phyloP scores from a whole-genome alignment of 1,140 invertebrate species.

The Triops cancriformis region DNA sequence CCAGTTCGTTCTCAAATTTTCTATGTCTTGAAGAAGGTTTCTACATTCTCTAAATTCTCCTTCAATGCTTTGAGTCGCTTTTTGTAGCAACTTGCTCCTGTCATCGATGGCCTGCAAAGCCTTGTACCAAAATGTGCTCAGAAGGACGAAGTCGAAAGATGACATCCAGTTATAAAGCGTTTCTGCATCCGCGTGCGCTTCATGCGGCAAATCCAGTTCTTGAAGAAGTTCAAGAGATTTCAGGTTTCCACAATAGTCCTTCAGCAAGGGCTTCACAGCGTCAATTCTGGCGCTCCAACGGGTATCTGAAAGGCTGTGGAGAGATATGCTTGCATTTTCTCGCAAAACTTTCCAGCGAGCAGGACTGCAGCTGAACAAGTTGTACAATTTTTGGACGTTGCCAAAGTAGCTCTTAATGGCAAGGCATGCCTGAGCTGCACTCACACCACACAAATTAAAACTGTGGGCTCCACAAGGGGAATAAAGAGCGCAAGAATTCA shows the following conservation, averaged over 20 bases:
- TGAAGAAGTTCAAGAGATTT: not conserved
- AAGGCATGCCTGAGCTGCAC: conserved; percentile 26
- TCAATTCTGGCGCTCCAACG: conserved; percentile 18
- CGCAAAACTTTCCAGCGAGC: no score
- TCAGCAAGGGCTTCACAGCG: no score
- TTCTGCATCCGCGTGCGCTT: conserved; percentile 20
- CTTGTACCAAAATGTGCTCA: conserved; percentile 17
- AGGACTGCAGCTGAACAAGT: conserved; percentile 23
- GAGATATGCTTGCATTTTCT: conserved; percentile 17
- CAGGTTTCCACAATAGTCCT: not conserved
- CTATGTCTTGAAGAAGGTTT: conserved; percentile 15
- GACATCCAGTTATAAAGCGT: conserved; percentile 1
- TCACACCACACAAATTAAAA: conserved; percentile 29
- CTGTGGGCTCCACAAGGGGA: conserved; percentile 23
- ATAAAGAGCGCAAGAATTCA: conserved; percentile 21
- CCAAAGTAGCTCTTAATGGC: conserved; percentile 26
- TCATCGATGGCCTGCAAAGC: conserved; percentile 21
- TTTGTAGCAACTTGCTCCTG: conserved; percentile 9
- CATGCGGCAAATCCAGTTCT: conserved; percentile 15
- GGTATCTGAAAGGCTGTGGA: not conserved
- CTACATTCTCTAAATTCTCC: conserved; percentile 16
- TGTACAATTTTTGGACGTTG: conserved; percentile 26
- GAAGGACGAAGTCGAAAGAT: conserved; percentile 18
- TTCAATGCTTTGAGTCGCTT: conserved; percentile 2
- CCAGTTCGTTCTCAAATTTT: not conserved